phyloP scores from a whole-genome alignment of 35 echinoderm and acorn worm genomes.

The Antedon bifida region DNA sequence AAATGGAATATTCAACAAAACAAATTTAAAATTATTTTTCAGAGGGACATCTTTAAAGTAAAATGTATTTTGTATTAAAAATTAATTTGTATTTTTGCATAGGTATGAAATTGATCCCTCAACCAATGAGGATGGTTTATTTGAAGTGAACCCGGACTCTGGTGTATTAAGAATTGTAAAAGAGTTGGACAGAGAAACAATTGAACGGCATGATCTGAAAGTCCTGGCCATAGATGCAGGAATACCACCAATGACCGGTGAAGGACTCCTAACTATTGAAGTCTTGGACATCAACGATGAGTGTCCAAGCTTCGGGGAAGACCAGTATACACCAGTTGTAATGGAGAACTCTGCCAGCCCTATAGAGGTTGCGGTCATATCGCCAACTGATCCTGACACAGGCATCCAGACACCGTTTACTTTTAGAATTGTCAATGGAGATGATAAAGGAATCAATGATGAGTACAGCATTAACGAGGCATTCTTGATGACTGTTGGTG shows the following conservation, averaged over 20 bases:
- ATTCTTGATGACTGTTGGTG: neutral
- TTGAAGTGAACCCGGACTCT: constrained; percentile 13
- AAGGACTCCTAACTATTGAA: neutral
- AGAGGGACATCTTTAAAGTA: no score
- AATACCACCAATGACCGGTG: neutral
- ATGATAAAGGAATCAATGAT: neutral
- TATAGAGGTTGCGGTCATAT: neutral
- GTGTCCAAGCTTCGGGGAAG: neutral
- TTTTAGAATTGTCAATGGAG: neutral
- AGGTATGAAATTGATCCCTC: constrained; percentile 58
- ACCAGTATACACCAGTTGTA: neutral
- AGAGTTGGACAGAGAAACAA: constrained; percentile 60
- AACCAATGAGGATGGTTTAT: constrained; percentile 55
- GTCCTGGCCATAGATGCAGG: constrained; percentile 61
- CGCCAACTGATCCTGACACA: neutral
- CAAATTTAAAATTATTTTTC: no score
- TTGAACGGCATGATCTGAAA: constrained; percentile 16
- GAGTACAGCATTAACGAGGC: neutral
- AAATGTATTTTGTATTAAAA: no score
- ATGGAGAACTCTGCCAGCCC: neutral
- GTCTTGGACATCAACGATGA: neutral
- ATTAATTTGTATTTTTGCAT: no score
- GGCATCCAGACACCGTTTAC: neutral
- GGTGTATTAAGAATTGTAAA: constrained; percentile 8
- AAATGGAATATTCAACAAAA: no score